These are phyloP conservation scores for Ctenomys sociabilis DNA, from an alignment of 2,113 vertebrate genomes.

Conservation along the genomic window DNA sequence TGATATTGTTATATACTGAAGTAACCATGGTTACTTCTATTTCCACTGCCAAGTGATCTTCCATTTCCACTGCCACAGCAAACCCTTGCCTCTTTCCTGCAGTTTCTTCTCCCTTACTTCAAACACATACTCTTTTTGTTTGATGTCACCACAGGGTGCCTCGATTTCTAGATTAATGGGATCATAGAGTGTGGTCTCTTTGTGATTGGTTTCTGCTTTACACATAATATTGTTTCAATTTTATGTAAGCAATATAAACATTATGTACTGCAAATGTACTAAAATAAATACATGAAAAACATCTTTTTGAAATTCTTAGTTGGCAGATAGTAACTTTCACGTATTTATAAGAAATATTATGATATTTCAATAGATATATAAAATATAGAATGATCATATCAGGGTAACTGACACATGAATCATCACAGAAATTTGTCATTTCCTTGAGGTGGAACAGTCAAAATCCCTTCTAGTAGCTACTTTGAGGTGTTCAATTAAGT, in stretches of 20 bases:
- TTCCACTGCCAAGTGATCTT: neutral
- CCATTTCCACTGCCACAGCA: neutral
- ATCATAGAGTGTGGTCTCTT: neutral
- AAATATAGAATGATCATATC: neutral
- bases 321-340: neutral
- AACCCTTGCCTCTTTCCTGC: neutral
- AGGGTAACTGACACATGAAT: neutral
- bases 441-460: neutral
- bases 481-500: neutral
- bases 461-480: neutral
- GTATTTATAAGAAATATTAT: neutral
- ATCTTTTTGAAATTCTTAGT: neutral
- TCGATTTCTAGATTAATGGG: neutral
- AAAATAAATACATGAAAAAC: neutral
- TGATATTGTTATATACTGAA: neutral
- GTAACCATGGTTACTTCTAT: neutral
- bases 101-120: neutral
- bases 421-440: neutral
- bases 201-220: neutral
- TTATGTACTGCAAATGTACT: neutral
- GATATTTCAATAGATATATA: neutral
- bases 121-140: neutral
- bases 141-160: neutral
- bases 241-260: neutral
- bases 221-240: neutral